Evolutionary conservation across 1,140 invertebrate genomes (phyloP), one percentile per base, ranked within the genome.

Genomic region (Diabrotica undecimpunctata): DNA sequence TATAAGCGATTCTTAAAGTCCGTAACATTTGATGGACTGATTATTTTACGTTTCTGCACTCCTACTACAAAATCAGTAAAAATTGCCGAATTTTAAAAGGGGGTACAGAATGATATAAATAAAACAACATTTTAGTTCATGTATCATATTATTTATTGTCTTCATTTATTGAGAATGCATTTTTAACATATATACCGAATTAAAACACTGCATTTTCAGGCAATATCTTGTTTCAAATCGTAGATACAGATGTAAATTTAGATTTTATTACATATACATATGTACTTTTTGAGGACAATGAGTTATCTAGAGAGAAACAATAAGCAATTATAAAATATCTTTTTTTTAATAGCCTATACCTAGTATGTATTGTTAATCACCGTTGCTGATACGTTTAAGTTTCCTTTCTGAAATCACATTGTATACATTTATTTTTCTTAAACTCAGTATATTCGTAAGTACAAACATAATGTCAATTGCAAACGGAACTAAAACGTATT

Each of bases 141-240:
- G 66, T 51, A 76, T 78, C 74, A 69, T 76, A 77, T 77, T 76
- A 77, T 77, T 78, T 78, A 78, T 78, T 78, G 77, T 78, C 77
- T 76, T 72, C 65, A 75, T 69, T 76, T 77, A 76, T 77, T 77
- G 74, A 77, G 77, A 78, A 78, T 78, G 76, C 76, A 76, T 72
- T 78, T 76, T 69, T 70, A 75, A 25, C 41, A 10, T 68, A 76
- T 69, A 70, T 66, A 69, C 64, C 77, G 75, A 73, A 70, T 74
- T 68, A 68, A 62, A 65, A 74, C 25, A 51, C 25, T 41, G 57
- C 37, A 64, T 56, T 64, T 51, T 57, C 39, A 64, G 63, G 53
- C 39, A 35, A 39, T 58, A n/a, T 14, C n/a, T 39, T 53, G 10
- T 7, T 62, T 36, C 35, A 36, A 6, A 12, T 55, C 5, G 12